phyloP scores from a whole-genome alignment of 2,888 invertebrate species.

The Gortyna flavago region DNA sequence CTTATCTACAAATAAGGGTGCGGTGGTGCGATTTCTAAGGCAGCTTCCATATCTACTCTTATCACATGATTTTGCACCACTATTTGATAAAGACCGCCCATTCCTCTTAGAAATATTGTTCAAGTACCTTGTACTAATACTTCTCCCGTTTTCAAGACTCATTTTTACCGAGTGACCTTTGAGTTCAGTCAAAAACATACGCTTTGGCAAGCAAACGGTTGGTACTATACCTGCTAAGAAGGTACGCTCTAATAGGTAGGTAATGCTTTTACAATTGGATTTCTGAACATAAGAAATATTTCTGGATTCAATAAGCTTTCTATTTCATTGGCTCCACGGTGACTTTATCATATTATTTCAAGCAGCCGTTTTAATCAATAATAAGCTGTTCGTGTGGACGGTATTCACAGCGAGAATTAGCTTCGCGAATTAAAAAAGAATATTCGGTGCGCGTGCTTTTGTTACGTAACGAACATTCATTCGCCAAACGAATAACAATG shows the following conservation, averaged over 20 bases:
- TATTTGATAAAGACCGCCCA: background rate
- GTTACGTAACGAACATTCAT: background rate
- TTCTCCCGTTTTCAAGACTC: background rate
- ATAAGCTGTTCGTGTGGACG: background rate
- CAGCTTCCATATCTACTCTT: background rate
- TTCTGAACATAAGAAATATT: background rate
- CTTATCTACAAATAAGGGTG: background rate
- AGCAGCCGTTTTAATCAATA: background rate
- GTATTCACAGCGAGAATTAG: background rate
- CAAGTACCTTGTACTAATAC: background rate
- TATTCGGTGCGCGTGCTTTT: background rate
- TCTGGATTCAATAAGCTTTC: background rate
- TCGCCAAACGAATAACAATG: background rate
- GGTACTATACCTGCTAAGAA: no score
- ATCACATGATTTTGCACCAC: background rate
- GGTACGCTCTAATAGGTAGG: background rate
- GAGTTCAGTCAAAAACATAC: background rate
- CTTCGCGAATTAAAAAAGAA: background rate
- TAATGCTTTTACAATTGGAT: background rate
- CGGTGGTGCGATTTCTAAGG: background rate
- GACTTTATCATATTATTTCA: background rate
- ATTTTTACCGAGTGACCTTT: background rate
- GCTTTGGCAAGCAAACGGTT: background rate
- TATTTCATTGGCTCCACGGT: background rate
- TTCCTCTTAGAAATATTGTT: background rate